Conservation (phyloP, 2,113 vertebrate species). For the Gymnocephalus cernua region DNA sequence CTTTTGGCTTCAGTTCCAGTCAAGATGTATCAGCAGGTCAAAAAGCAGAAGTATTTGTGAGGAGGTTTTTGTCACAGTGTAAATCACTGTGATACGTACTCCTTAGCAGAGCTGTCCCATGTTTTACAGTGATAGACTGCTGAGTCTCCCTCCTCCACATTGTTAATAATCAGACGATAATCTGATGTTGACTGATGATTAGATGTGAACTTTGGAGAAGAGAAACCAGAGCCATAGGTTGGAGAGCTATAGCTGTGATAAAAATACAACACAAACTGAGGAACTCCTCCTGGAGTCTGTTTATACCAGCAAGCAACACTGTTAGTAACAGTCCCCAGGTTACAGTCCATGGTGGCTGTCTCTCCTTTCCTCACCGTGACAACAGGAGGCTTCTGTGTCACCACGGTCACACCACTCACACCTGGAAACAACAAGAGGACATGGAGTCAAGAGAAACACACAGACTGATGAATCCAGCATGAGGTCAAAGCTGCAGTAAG, state of each 20-base stretch:
- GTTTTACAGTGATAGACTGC: constrained; percentile 69
- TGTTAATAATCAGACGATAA: constrained; percentile 69
- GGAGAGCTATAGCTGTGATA: rapidly evolving
- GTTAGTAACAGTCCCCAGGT: too few species aligned
- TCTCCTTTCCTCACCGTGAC: constrained; percentile 52
- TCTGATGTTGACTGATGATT: constrained; percentile 48
- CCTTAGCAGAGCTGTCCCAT: too few species aligned
- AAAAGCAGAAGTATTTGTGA: too few species aligned
- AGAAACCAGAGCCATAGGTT: constrained; percentile 59
- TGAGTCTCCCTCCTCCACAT: constrained; percentile 68
- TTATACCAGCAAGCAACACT: constrained; percentile 65
- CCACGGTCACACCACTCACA: constrained; percentile 49
- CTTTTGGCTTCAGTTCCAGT: too few species aligned
- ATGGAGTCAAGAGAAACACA: constrained; percentile 37
- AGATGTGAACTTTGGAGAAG: constrained; percentile 58
- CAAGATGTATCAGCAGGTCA: too few species aligned
- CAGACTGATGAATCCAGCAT: constrained; percentile 37
- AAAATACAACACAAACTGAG: constrained; percentile 20
- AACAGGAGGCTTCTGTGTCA: constrained; percentile 63
- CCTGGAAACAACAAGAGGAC: constrained; percentile 63
- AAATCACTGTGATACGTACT: too few species aligned
- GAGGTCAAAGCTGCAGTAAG: constrained; percentile 38
- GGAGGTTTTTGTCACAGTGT: too few species aligned
- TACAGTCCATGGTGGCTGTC: constrained; percentile 62
- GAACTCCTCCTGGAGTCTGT: constrained; percentile 61